These are phyloP conservation scores for Agrotis exclamationis DNA, from an alignment of 2,888 invertebrate species.

Conservation along the genomic window DNA sequence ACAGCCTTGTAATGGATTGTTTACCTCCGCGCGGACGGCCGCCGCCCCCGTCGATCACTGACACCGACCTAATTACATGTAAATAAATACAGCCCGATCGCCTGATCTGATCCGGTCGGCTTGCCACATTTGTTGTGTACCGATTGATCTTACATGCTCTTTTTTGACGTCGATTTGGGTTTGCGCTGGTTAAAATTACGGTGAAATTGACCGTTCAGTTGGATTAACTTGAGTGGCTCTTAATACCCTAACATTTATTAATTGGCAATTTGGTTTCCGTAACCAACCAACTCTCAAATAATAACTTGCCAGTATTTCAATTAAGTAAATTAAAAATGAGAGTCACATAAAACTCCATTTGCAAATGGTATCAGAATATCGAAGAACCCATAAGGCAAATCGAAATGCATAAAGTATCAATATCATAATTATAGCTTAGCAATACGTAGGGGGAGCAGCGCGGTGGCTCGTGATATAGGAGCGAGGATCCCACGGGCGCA, in stretches of 20 bases:
- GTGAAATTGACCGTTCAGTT: constrained; percentile 22
- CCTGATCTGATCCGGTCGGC: constrained; percentile 67
- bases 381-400: constrained; percentile 18
- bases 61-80: constrained; percentile 88
- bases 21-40: constrained; percentile 83
- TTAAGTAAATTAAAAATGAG: not conserved
- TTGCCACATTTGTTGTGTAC: constrained; percentile 59
- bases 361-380: not conserved
- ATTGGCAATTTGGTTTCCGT: not conserved
- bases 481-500: constrained; percentile 76
- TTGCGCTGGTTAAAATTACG: constrained; percentile 30
- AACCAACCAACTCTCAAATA: not conserved
- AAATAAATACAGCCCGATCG: constrained; percentile 83
- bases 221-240: constrained; percentile 16
- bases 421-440: constrained; percentile 59
- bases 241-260: not conserved
- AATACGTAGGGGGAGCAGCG: constrained; percentile 44
- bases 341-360: not conserved
- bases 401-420: constrained; percentile 52
- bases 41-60: constrained; percentile 85
- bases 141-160: constrained; percentile 65
- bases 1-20: constrained; percentile 87
- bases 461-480: constrained; percentile 71
- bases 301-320: not conserved
- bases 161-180: constrained; percentile 53